Evolutionary conservation across 2,113 vertebrate species (phyloP).

Genomic region (Oplegnathus fasciatus): DNA sequence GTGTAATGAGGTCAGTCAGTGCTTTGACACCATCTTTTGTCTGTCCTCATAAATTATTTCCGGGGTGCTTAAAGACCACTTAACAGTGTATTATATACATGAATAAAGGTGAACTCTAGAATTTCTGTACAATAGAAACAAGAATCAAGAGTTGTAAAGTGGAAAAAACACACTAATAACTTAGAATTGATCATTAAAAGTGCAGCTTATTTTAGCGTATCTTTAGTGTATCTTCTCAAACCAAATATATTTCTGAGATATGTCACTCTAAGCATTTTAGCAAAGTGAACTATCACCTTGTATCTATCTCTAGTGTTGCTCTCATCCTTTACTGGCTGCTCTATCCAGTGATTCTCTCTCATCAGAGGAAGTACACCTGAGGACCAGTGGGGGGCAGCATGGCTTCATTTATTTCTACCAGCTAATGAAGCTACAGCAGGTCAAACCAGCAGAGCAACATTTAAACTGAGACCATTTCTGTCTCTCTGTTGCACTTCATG

Average conservation of each 20-base stretch:
- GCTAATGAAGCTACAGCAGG: not conserved
- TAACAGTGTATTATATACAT: conserved; percentile 55
- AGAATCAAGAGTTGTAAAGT: not conserved
- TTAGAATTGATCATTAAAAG: not conserved
- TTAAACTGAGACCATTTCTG: not conserved
- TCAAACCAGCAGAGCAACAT: not conserved
- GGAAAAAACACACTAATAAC: not conserved
- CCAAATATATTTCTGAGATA: not conserved
- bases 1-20: conserved; percentile 62
- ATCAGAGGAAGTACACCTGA: not conserved
- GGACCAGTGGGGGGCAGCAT: conserved; percentile 2
- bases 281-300: not conserved
- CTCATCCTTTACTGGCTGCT: not conserved
- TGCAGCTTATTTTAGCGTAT: not conserved
- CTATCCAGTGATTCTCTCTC: not conserved
- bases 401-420: not conserved
- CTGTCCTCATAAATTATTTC: conserved; percentile 76
- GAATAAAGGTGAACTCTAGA: conserved; percentile 13
- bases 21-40: conserved; percentile 67
- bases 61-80: conserved; percentile 70
- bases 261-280: not conserved
- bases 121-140: not conserved
- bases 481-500: no score
- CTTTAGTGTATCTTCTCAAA: not conserved
- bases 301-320: not conserved